Conservation (phyloP, 1,140 invertebrate genomes). For the Penaeus japonicus region DNA sequence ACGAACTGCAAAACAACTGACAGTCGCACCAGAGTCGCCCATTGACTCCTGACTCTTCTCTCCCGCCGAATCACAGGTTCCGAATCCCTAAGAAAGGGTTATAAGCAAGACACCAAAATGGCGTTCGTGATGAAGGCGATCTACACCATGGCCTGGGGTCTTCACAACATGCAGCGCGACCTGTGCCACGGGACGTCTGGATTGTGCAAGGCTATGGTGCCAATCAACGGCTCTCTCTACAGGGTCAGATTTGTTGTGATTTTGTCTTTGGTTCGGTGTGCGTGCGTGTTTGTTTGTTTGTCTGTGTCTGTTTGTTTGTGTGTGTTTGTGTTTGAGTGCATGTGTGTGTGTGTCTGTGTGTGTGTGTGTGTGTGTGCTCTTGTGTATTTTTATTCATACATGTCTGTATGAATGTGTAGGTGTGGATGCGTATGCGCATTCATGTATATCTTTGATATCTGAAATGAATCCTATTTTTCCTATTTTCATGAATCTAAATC, state of each 20-base stretch:
- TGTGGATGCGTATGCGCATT: not conserved
- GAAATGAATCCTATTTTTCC: no score
- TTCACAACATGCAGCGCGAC: slow-evolving; percentile 70
- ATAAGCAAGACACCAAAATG: slow-evolving; percentile 79
- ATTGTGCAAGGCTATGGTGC: slow-evolving; percentile 72
- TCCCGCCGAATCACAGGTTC: slow-evolving; percentile 63
- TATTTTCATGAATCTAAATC: not conserved
- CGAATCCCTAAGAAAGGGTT: slow-evolving; percentile 67
- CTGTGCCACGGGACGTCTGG: slow-evolving; percentile 66
- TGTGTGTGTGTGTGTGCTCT: not conserved
- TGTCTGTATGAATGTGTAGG: slow-evolving; percentile 1
- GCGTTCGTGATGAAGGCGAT: slow-evolving; percentile 81
- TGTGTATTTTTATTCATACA: not conserved
- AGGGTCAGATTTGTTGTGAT: slow-evolving; percentile 61
- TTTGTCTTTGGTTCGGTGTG: not conserved
- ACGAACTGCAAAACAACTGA: no score
- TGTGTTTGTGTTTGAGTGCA: not conserved
- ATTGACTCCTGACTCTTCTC: no score
- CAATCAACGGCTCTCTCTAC: slow-evolving; percentile 73
- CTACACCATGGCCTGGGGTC: slow-evolving; percentile 75
- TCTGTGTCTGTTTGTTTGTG: not conserved
- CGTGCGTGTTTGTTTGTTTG: not conserved
- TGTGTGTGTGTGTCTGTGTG: not conserved
- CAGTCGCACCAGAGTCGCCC: no score
- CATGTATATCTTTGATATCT: not conserved